Evolutionary conservation across 2,888 invertebrate genomes (phyloP), one percentile per base, ranked within the genome.

Genomic region (Harmothoe impar): DNA sequence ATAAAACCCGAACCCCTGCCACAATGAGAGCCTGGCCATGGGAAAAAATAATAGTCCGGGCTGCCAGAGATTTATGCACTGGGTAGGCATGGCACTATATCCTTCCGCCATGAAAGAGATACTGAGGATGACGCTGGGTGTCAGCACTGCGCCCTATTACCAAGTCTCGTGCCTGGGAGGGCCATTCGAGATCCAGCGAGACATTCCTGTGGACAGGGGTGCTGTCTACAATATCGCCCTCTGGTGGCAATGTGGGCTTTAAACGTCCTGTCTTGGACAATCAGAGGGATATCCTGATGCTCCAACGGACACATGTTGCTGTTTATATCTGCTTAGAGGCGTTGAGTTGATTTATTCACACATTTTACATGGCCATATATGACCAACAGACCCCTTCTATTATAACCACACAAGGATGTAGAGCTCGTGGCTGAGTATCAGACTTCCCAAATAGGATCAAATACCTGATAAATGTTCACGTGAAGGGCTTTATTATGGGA

Each of bases 211-310:
- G 72, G 72, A 5, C 15, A 29, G 29, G 15, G 72, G 17, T 25
- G 31, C 31, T 72, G 29, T 72, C 5, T 29, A 25, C 25, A 29
- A 29, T 72, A 29, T 29, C 72, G 20, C 72, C 29, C 72, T 29
- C 72, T 29, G 72, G 29, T 29, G 72, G 29, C 72, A 25, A n/a
- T 72, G 72, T 72, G 29, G 29, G 29, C 62, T 20, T 62, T 62
- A 62, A 62, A 62, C 62, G 62, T 62, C 62, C 62, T 62, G 62
- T 62, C 62, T 62, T 3, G 23, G 62, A 62, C 62, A 62, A 62
- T 62, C 20, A 62, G n/a, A n/a, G 20, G 23, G 15, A n/a, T 20
- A 62, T 62, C 62, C 62, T 62, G 62, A 62, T 62, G 62, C 20
- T 25, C 29, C 72, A 5, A 7, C 29, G 72, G 25, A 25, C 72